phyloP scores from a whole-genome alignment of 37 sponge, comb jelly and placozoan genomes.

The Halisarca cf. caerulea region DNA sequence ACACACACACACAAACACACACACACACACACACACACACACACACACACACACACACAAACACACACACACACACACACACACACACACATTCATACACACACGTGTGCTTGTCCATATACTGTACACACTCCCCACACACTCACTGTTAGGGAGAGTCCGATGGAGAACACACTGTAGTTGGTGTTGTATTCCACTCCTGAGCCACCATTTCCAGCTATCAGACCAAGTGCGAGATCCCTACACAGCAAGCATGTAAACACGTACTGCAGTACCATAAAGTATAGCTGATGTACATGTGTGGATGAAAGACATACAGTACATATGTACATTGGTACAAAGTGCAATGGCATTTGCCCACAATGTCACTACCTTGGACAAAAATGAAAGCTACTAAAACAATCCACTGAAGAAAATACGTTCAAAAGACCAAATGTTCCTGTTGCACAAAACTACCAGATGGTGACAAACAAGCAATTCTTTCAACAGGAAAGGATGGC shows the following conservation, averaged over 20 bases:
- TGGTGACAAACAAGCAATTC: too few species aligned
- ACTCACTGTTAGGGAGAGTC: constrained; percentile 70
- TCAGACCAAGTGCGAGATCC: constrained; percentile 46
- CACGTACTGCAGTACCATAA: background rate
- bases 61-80: constrained; percentile 13
- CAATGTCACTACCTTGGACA: too few species aligned
- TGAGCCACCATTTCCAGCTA: constrained; percentile 47
- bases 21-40: constrained; percentile 24
- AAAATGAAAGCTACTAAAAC: too few species aligned
- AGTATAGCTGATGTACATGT: background rate
- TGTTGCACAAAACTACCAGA: too few species aligned
- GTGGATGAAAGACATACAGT: background rate
- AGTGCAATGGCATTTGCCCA: too few species aligned
- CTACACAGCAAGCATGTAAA: constrained; percentile 22
- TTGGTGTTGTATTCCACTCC: constrained; percentile 67
- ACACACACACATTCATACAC: constrained; percentile 3
- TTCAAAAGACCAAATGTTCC: too few species aligned
- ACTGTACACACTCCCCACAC: background rate
- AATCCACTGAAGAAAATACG: too few species aligned
- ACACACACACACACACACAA: constrained; percentile 14
- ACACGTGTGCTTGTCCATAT: background rate
- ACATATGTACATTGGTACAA: background rate
- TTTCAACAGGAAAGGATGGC: too few species aligned
- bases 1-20: constrained; percentile 20
- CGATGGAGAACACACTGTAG: constrained; percentile 57